A percentile compares a stretch with the other conserved stretches of the same genome.
These are phyloP conservation scores for Euzetes globulus DNA, from an alignment of 2,888 invertebrate genomes.

Conservation along the genomic window DNA sequence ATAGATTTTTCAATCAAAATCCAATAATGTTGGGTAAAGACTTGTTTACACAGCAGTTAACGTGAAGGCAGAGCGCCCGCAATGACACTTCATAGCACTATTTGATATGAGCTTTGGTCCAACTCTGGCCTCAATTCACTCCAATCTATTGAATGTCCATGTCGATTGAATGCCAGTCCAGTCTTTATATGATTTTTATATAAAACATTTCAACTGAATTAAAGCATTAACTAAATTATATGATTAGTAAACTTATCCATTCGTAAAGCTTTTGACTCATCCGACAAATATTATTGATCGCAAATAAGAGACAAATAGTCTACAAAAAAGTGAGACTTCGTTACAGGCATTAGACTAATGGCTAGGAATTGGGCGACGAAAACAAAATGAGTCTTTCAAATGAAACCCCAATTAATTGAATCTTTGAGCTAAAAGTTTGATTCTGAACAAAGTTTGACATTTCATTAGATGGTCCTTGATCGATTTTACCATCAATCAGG, in stretches of 20 bases:
- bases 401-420: too few relatives aligned
- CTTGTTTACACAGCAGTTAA: slow-evolving; percentile 20
- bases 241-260: neutral
- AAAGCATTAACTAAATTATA: slow-evolving; percentile 23
- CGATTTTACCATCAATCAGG: slow-evolving; percentile 7
- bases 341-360: too few relatives aligned
- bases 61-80: neutral
- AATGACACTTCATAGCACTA: slow-evolving; percentile 25
- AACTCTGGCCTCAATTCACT: slow-evolving; percentile 17
- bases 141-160: slow-evolving; percentile 11
- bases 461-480: neutral
- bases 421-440: too few relatives aligned
- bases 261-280: neutral
- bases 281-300: neutral
- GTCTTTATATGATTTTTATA: neutral
- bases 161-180: neutral
- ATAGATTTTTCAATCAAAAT: slow-evolving; percentile 25
- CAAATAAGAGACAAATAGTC: too few relatives aligned
- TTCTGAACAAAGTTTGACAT: too few relatives aligned
- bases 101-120: neutral
- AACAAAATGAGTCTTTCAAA: too few relatives aligned
- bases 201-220: slow-evolving; percentile 8
- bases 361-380: too few relatives aligned
- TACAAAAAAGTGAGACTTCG: too few relatives aligned
- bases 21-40: neutral